Conservation (phyloP, 2,888 invertebrate species). For the Xylophagus ater region DNA sequence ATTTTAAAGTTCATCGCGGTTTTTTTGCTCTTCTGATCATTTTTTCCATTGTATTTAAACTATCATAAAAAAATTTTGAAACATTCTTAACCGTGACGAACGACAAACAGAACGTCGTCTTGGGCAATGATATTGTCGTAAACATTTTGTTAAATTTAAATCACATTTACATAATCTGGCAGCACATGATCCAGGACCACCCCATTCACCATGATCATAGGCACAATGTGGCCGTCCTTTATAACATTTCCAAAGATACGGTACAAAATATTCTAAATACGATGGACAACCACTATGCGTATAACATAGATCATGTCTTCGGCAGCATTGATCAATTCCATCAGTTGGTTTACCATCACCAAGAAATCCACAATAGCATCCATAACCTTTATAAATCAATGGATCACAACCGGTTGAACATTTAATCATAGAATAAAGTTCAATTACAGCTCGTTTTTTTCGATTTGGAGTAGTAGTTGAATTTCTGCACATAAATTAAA, state of each 20-base stretch:
- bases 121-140: constrained; percentile 66
- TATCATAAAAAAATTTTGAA: constrained; percentile 61
- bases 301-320: constrained; percentile 79
- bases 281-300: constrained; percentile 65
- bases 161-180: constrained; percentile 77
- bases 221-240: constrained; percentile 61
- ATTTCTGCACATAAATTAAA: constrained; percentile 1
- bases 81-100: constrained; percentile 59
- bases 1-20: too few species aligned
- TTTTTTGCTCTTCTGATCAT: too few species aligned
- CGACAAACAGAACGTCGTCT: constrained; percentile 56
- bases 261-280: constrained; percentile 73
- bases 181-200: constrained; percentile 55
- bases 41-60: too few species aligned
- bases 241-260: constrained; percentile 81
- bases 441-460: constrained; percentile 61
- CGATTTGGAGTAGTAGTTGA: constrained; percentile 31
- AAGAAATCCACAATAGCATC: constrained; percentile 81
- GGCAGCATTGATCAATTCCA: constrained; percentile 70
- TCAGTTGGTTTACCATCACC: constrained; percentile 70
- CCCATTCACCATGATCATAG: constrained; percentile 47
- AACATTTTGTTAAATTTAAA: constrained; percentile 63
- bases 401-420: constrained; percentile 81
- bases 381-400: constrained; percentile 72
- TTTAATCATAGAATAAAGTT: constrained; percentile 75